Conservation (phyloP, 2,113 vertebrate genomes). For the Chitala chitala region DNA sequence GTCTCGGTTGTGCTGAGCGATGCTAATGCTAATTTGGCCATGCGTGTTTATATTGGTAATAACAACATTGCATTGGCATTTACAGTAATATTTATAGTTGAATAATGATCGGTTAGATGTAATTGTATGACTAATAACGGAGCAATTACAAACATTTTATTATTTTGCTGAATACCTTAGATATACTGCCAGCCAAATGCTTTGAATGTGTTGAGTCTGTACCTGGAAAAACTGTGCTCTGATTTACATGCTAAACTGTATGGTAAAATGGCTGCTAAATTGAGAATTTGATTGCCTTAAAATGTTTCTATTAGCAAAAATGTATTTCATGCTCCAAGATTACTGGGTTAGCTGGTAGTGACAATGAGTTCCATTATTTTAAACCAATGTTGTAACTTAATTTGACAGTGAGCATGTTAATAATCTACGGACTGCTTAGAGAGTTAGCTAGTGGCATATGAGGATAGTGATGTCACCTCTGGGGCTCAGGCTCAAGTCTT, state of each 20-base stretch:
- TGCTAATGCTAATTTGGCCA: not conserved
- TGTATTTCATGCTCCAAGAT: not conserved
- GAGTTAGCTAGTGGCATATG: no score
- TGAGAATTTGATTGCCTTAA: not conserved
- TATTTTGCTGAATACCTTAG: constrained; percentile 4
- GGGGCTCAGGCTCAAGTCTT: no score
- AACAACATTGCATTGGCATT: constrained; percentile 9
- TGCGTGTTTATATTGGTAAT: not conserved
- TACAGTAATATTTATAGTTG: constrained; percentile 2
- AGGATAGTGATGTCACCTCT: no score
- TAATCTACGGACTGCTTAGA: no score
- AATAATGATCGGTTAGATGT: not conserved
- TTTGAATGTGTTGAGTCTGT: not conserved
- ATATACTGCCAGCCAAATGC: not conserved
- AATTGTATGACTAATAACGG: not conserved
- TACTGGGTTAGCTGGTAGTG: not conserved
- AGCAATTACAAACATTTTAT: constrained; percentile 5
- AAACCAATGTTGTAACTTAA: no score
- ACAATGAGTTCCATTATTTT: not conserved
- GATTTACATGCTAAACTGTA: no score
- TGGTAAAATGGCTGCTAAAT: no score
- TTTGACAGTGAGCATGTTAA: no score
- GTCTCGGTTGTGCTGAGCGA: not conserved
- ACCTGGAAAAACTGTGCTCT: not conserved
- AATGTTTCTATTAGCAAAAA: not conserved